These are phyloP conservation scores for Cheumatopsyche charites DNA, from an alignment of 1,140 invertebrate species.

Conservation along the genomic window DNA sequence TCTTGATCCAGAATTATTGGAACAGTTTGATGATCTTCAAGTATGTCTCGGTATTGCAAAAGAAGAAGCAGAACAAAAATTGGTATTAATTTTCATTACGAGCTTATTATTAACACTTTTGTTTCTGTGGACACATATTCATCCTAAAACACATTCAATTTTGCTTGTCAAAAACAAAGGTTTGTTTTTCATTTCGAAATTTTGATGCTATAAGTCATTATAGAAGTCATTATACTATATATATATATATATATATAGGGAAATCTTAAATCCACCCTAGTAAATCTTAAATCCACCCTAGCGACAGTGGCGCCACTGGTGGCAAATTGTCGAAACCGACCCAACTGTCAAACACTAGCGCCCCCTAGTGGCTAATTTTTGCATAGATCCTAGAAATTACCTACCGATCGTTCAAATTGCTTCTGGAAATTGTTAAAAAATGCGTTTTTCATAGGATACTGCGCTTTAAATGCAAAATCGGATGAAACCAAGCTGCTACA, in stretches of 20 bases:
- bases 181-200: neutral
- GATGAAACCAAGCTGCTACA: too few relatives aligned
- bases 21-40: neutral
- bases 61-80: neutral
- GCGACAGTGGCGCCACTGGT: too few relatives aligned
- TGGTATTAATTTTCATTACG: neutral
- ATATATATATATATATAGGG: neutral
- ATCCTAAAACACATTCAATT: neutral
- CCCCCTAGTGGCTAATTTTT: too few relatives aligned
- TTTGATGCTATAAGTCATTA: neutral
- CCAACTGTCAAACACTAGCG: too few relatives aligned
- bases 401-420: too few relatives aligned
- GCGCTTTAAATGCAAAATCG: too few relatives aligned
- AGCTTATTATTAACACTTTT: neutral
- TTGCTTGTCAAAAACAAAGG: neutral
- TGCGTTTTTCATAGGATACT: too few relatives aligned
- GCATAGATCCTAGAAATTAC: too few relatives aligned
- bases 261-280: neutral
- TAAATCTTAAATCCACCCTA: too few relatives aligned
- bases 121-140: neutral
- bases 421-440: too few relatives aligned
- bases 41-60: neutral
- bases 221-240: neutral
- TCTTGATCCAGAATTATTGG: neutral
- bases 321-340: too few relatives aligned